Base-by-base conservation (phyloP, 2,113 vertebrate genomes). In the Ellobius talpinus region DNA sequence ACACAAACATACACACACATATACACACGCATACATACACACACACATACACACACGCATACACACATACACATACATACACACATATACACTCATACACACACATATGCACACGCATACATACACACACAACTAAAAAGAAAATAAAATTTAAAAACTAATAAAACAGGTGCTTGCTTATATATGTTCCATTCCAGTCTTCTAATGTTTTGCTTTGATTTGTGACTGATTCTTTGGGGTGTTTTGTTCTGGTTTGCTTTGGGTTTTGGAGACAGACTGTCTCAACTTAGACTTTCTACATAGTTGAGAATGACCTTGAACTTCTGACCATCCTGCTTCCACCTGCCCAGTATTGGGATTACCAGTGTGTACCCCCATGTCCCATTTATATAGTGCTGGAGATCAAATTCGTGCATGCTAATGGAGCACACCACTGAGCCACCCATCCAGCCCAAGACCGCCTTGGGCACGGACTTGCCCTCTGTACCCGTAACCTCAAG, bases 401-500 rank as follows among this genome's bases (percentile, higher is more conserved):
- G 14, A 19, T 58, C 14, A 17, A 55, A 17, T 10, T 39, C 8
- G 0, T 39, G 5, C 87, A 10, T 58, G 36, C 24, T 55, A 16
- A 36, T 17, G 16, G 55, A 52, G 8, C 12, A 21, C 0, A 7
- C 4, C 42, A 7, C 24, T 23, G 9, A 61, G 0, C 55, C 7
- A 24, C 10, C 10, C 0, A 2, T n/a, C 88, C n/a, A 52, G 7
- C 7, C 55, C 29, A 1, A 17, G 42, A 55, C 66, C 23, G 42
- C 58, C 29, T 85, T 72, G 93, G 70, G 85, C 33, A n/a, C 93
- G 23, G 8, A 70, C 88, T 90, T 66, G 65, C 87, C 73, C 89
- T 91, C 61, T 93, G 36, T 13, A 82, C 90, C 45, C 39, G 72
- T n/a, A 89, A 89, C 29, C 79, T 96, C n/a, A 94, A 87, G 95